Percentiles rank a stretch among this genome's conserved stretches.
Conservation (phyloP, 2,888 invertebrate species). For the Limnephilus marmoratus region DNA sequence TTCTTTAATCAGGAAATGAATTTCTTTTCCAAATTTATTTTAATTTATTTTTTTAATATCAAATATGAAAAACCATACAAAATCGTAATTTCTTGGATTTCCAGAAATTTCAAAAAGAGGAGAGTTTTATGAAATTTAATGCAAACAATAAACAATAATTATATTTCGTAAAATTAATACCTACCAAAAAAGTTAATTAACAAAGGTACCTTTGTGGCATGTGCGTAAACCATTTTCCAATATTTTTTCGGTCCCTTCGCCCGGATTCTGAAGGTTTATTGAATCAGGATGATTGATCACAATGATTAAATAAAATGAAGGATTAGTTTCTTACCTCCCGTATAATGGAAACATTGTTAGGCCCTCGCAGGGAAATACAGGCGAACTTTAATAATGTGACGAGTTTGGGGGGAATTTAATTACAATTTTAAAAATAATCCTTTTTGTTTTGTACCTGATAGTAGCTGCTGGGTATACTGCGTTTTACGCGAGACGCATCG, state of each 20-base stretch:
- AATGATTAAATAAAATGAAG: conserved; percentile 15
- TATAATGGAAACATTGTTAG: neutral
- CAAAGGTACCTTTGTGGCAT: neutral
- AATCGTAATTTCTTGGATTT: neutral
- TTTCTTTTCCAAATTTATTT: too few species aligned
- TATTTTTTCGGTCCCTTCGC: neutral
- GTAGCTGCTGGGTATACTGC: neutral
- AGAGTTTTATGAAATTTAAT: neutral
- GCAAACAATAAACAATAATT: too few species aligned
- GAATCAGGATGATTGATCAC: conserved; percentile 39
- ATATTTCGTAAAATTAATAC: neutral
- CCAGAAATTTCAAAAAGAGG: neutral
- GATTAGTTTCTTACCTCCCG: conserved; percentile 29
- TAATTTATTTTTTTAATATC: too few species aligned
- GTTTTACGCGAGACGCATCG: too few species aligned
- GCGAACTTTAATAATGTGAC: neutral
- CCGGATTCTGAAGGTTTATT: conserved; percentile 23
- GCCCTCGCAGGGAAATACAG: neutral
- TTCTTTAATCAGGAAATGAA: too few species aligned
- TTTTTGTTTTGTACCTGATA: neutral
- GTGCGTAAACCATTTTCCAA: conserved; percentile 22
- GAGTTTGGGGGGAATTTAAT: neutral
- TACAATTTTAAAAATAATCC: neutral
- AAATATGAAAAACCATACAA: too few species aligned
- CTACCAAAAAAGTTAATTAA: neutral